A percentile compares a stretch with the other conserved stretches of the same genome.
phyloP scores from a whole-genome alignment of 2,888 invertebrate genomes.

The Unio delphinus region DNA sequence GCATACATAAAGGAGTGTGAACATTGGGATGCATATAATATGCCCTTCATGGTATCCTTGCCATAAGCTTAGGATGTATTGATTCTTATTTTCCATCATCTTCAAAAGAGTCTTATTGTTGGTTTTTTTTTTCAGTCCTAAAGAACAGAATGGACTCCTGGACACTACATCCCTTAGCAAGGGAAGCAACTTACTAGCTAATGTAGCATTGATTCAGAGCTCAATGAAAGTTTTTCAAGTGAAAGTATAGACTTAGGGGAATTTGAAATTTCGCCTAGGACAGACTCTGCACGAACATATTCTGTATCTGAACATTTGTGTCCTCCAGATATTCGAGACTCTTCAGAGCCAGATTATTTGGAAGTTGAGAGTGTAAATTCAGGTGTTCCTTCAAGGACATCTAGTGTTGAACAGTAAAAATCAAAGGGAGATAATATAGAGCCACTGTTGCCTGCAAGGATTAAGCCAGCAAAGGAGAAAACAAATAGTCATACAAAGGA shows the following conservation, averaged over 20 bases:
- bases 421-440: constrained; percentile 66
- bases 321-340: constrained; percentile 28
- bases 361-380: constrained; percentile 55
- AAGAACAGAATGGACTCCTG: no score
- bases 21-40: no score
- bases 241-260: constrained; percentile 47
- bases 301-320: constrained; percentile 14
- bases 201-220: constrained; percentile 64
- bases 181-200: constrained; percentile 50
- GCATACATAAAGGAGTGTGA: no score
- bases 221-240: constrained; percentile 49
- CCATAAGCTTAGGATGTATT: no score
- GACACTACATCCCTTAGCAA: constrained; percentile 1
- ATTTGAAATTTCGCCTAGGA: constrained; percentile 33
- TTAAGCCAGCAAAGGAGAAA: constrained; percentile 78
- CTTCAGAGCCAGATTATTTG: constrained; percentile 44
- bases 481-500: constrained; percentile 79
- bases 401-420: constrained; percentile 9
- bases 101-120: no score
- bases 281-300: constrained; percentile 17
- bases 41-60: no score
- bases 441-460: constrained; percentile 76
- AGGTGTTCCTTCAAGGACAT: constrained; percentile 16
- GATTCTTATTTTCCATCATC: no score
- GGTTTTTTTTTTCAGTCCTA: no score